Percentiles rank a stretch among this genome's conserved stretches.
Conservation (phyloP, 2,888 invertebrate species). For the Helleia helle region DNA sequence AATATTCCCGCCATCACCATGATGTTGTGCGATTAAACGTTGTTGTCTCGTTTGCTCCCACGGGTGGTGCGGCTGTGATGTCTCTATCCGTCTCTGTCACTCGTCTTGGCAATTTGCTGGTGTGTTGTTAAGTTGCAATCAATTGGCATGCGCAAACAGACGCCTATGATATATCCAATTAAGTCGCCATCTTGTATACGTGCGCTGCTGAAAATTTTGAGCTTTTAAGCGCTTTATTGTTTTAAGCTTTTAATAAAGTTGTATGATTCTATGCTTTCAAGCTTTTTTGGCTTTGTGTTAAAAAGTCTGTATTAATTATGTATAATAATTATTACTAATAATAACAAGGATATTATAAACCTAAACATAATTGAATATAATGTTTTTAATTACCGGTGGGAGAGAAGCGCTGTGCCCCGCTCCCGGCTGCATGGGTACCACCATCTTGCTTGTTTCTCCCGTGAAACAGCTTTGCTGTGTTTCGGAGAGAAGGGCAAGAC, state of each 20-base stretch:
- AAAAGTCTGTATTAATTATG: too few species aligned
- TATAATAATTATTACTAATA: too few species aligned
- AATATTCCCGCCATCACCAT: conserved; percentile 49
- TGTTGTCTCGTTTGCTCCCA: conserved; percentile 28
- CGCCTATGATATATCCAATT: conserved; percentile 75
- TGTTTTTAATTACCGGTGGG: too few species aligned
- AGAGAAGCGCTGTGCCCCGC: too few species aligned
- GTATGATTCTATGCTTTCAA: too few species aligned
- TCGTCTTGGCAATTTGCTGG: conserved; percentile 62
- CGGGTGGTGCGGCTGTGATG: neutral
- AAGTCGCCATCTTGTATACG: conserved; percentile 39
- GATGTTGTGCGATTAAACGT: conserved; percentile 25
- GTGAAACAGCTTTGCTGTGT: too few species aligned
- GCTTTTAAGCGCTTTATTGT: conserved; percentile 14
- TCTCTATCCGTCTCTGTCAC: conserved; percentile 32
- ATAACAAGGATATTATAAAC: too few species aligned
- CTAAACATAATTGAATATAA: too few species aligned
- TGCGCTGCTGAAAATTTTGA: conserved; percentile 33
- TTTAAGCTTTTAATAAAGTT: neutral
- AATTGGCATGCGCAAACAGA: conserved; percentile 75
- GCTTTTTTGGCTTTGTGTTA: too few species aligned
- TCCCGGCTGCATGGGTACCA: too few species aligned
- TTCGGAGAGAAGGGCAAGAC: too few species aligned
- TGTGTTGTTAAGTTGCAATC: conserved; percentile 73
- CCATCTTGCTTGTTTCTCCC: too few species aligned